Conservation (phyloP, 1,140 invertebrate genomes). For the Eriocheir sinensis region DNA sequence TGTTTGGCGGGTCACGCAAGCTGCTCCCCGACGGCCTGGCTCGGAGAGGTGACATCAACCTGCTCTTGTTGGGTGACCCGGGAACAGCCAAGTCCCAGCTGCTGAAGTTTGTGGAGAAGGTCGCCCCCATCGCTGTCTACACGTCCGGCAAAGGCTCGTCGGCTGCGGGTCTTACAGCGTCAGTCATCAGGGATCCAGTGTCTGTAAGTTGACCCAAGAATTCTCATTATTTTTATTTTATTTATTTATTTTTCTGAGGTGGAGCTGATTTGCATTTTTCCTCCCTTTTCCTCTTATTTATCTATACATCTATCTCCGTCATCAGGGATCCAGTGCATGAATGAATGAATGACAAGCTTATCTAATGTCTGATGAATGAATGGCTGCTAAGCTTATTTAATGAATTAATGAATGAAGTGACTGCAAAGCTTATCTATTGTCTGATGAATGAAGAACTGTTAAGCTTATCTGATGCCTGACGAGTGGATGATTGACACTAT, state of each 20-base stretch:
- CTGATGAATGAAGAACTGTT: too few species aligned
- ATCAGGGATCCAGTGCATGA: constrained; percentile 95
- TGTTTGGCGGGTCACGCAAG: constrained; percentile 95
- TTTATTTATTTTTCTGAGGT: neutral
- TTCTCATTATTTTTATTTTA: neutral
- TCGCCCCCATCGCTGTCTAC: constrained; percentile 97
- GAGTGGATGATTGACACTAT: too few species aligned
- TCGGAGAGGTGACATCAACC: constrained; percentile 97
- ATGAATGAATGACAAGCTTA: constrained; percentile 82
- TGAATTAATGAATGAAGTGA: too few species aligned
- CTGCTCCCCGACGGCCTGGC: constrained; percentile 97
- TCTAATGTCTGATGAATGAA: too few species aligned
- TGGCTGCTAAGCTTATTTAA: too few species aligned
- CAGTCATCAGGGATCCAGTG: constrained; percentile 95
- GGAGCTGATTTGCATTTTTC: neutral
- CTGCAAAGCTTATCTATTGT: too few species aligned
- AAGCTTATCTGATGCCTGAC: too few species aligned
- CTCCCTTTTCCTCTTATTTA: neutral
- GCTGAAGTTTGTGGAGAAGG: constrained; percentile 98
- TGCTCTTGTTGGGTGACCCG: constrained; percentile 97
- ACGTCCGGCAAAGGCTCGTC: constrained; percentile 99
- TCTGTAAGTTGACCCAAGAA: constrained; percentile 88
- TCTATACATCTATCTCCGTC: constrained; percentile 86
- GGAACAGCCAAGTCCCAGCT: constrained; percentile 99
- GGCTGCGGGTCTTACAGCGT: constrained; percentile 98